Conservation (phyloP, 2,888 invertebrate genomes). For the Stenodera caucasica region DNA sequence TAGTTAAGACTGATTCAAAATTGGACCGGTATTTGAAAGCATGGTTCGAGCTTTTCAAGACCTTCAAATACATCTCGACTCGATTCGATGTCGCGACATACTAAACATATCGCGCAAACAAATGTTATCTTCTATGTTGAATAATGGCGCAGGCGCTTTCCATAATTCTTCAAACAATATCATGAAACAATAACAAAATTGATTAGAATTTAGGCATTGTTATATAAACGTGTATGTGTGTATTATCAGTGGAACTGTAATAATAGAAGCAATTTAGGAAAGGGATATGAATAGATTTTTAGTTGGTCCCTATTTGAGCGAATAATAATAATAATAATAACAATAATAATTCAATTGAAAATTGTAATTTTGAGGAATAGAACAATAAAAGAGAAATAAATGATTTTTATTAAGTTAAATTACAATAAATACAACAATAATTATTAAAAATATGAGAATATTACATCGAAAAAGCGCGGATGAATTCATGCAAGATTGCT, state of each 20-base stretch:
- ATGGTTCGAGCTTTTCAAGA: slow-evolving; percentile 14
- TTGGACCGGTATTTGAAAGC: slow-evolving; percentile 15
- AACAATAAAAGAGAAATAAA: not conserved
- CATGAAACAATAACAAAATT: slow-evolving; percentile 30
- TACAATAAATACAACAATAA: not conserved
- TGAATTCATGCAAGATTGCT: slow-evolving; percentile 3
- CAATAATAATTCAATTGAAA: no score
- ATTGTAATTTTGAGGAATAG: not conserved
- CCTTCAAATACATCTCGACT: slow-evolving; percentile 16
- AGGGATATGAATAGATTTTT: slow-evolving; percentile 5
- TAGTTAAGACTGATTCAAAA: not conserved
- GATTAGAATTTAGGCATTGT: slow-evolving; percentile 28
- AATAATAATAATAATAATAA: no score
- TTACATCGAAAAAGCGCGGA: not conserved
- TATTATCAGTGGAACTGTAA: slow-evolving; percentile 12
- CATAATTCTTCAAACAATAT: slow-evolving; percentile 21
- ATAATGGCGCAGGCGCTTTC: slow-evolving; percentile 24
- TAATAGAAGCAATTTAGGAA: slow-evolving; percentile 8
- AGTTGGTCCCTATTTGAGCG: not conserved
- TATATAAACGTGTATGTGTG: not conserved
- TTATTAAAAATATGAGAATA: not conserved
- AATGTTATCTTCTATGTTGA: slow-evolving; percentile 11
- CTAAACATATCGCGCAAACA: slow-evolving; percentile 22
- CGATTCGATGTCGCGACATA: slow-evolving; percentile 21
- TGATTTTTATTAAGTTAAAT: no score